These are phyloP conservation scores for Phainopepla nitens DNA, from an alignment of 2,113 vertebrate species.

Conservation along the genomic window DNA sequence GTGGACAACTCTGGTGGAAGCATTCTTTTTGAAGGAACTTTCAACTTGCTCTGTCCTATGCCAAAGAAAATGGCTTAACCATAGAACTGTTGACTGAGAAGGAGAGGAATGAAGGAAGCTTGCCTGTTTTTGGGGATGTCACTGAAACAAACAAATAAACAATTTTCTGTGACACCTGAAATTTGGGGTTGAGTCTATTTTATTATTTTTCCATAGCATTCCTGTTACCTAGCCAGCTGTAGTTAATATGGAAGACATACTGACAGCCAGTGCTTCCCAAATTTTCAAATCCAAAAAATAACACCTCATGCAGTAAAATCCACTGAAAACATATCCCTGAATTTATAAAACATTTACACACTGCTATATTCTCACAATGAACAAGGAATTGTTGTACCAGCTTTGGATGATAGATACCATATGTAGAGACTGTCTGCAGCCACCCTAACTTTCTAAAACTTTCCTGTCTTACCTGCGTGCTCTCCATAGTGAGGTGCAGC, in stretches of 20 bases:
- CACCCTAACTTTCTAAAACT: neutral
- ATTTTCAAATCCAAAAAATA: neutral
- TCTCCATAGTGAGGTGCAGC: neutral
- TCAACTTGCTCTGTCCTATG: neutral
- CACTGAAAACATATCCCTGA: neutral
- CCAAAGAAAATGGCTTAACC: neutral
- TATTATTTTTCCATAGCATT: neutral
- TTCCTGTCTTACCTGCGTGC: neutral
- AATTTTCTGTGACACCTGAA: neutral
- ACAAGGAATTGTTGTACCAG: neutral
- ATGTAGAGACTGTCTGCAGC: neutral
- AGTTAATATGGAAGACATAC: neutral
- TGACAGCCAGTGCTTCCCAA: neutral
- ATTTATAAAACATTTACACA: neutral
- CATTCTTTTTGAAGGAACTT: neutral
- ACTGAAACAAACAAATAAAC: neutral
- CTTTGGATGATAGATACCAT: neutral
- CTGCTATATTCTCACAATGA: neutral
- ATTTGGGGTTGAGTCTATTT: neutral
- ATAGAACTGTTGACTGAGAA: neutral
- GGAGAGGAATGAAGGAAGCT: neutral
- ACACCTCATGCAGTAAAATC: neutral
- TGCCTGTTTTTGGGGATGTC: neutral
- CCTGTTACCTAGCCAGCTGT: neutral
- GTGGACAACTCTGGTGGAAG: neutral